Percentiles rank a stretch among this genome's conserved stretches.
phyloP scores from a whole-genome alignment of 2,797 vertebrate genomes.

The Oceanodroma leucorhoa region DNA sequence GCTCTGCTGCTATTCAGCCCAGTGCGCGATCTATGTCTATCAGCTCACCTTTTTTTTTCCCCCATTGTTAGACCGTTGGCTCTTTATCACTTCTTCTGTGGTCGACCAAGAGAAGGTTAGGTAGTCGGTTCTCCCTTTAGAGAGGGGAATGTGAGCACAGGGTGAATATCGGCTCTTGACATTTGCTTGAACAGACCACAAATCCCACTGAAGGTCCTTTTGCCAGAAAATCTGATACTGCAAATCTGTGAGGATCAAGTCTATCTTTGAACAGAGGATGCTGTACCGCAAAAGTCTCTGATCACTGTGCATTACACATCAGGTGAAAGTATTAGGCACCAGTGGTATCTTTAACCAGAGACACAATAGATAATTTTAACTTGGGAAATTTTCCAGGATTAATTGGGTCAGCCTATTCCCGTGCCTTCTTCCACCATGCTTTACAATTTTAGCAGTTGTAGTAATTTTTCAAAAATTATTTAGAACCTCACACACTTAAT shows the following conservation, averaged over 20 bases:
- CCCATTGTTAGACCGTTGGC: background rate
- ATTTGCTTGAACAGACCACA: background rate
- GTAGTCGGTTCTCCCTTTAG: background rate
- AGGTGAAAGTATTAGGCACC: background rate
- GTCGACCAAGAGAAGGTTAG: background rate
- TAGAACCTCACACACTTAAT: background rate
- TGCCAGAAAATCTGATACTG: background rate
- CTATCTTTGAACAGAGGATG: slow-evolving; percentile 4
- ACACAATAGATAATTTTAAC: background rate
- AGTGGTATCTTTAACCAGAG: background rate
- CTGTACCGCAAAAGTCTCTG: background rate
- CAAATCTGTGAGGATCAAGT: background rate
- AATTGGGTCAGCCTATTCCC: background rate
- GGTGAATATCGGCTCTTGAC: background rate
- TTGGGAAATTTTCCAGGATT: background rate
- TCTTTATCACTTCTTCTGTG: background rate
- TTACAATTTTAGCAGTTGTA: background rate
- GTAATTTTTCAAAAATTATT: background rate
- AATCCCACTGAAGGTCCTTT: background rate
- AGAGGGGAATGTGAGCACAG: background rate
- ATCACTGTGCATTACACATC: background rate
- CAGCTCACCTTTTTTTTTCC: background rate
- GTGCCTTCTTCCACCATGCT: background rate
- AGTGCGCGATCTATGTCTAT: background rate
- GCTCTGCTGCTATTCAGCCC: background rate